Percentiles rank a stretch among this genome's conserved stretches.
Conservation (phyloP, 2,797 vertebrate genomes). For the Parauchenoglanis ngamensis region DNA sequence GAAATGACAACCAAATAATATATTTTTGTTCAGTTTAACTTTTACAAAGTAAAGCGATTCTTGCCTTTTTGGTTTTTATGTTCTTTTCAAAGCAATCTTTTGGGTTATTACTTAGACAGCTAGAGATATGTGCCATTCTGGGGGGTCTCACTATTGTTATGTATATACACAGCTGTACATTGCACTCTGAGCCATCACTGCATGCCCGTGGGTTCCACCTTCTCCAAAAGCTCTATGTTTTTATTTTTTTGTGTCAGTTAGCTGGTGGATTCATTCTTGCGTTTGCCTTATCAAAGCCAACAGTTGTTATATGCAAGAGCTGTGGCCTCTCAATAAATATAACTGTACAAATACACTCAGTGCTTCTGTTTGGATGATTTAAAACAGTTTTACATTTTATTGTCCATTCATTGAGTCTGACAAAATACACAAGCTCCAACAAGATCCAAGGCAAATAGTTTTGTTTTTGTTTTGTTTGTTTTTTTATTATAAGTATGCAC, state of each 20-base stretch:
- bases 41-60: conserved; percentile 75
- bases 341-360: conserved; percentile 87
- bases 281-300: conserved; percentile 99
- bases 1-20: conserved; percentile 71
- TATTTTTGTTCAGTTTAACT: conserved; percentile 82
- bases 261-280: conserved; percentile 97
- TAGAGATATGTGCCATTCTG: conserved; percentile 91
- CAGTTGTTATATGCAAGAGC: conserved; percentile 99
- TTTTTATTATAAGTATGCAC: too few species aligned
- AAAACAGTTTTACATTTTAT: conserved; percentile 13
- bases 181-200: conserved; percentile 97
- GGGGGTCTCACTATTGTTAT: conserved; percentile 91
- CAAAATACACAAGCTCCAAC: not conserved
- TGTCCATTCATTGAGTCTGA: not conserved
- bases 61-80: conserved; percentile 60
- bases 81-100: conserved; percentile 83
- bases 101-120: conserved; percentile 88
- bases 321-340: conserved; percentile 99
- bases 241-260: conserved; percentile 92
- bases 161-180: conserved; percentile 98
- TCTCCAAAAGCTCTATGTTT: conserved; percentile 85
- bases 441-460: not conserved
- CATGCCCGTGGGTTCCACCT: conserved; percentile 84
- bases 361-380: conserved; percentile 58
- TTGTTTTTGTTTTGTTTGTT: too few species aligned